Evolutionary conservation across 2,797 vertebrate genomes (phyloP).

Genomic region (Ctenopoma kingsleyae): DNA sequence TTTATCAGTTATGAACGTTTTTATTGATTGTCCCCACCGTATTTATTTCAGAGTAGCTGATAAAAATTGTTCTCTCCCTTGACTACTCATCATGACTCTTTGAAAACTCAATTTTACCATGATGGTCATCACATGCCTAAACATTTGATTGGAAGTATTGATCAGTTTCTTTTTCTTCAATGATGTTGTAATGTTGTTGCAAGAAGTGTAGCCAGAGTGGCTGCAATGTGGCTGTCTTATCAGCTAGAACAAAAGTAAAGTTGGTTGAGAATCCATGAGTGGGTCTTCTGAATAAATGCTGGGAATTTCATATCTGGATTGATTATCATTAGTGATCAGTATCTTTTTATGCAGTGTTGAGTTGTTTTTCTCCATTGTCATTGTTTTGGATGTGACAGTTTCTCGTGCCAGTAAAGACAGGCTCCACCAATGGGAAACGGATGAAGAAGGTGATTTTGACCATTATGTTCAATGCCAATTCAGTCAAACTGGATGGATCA

Average conservation of each 20-base stretch:
- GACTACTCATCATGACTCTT: no score
- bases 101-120: no score
- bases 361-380: slow-evolving; percentile 12
- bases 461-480: slow-evolving; percentile 3
- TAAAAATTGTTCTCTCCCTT: no score
- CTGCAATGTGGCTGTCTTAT: slow-evolving; percentile 24
- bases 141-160: slow-evolving; percentile 72
- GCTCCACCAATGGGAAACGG: slow-evolving; percentile 19
- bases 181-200: slow-evolving; percentile 50
- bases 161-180: slow-evolving; percentile 60
- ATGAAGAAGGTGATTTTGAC: slow-evolving; percentile 30
- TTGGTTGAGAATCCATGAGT: slow-evolving; percentile 41
- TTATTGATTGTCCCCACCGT: no score
- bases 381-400: slow-evolving; percentile 13
- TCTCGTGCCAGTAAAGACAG: slow-evolving; percentile 7
- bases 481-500: slow-evolving; percentile 14
- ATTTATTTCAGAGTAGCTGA: no score
- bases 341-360: slow-evolving; percentile 29
- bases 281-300: slow-evolving; percentile 11
- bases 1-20: no score
- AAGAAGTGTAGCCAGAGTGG: slow-evolving; percentile 23
- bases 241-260: slow-evolving; percentile 43
- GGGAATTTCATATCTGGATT: slow-evolving; percentile 21
- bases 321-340: slow-evolving; percentile 48
- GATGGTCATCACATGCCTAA: slow-evolving; percentile 20